These are phyloP conservation scores for Copsychus sechellarum DNA, from an alignment of 2,113 vertebrate species.

Conservation along the genomic window DNA sequence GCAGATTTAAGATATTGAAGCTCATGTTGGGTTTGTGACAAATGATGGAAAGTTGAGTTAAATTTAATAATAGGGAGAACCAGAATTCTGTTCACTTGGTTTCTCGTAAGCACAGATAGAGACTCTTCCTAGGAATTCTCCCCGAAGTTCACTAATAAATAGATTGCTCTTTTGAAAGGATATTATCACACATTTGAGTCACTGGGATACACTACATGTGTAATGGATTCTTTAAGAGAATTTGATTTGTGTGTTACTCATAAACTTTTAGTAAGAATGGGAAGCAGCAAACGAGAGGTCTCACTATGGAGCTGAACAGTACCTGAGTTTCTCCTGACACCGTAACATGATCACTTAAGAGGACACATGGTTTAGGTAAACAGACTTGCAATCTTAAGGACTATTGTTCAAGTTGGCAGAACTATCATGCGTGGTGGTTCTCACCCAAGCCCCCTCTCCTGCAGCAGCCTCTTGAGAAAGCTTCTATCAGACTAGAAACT, in stretches of 20 bases:
- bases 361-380: neutral
- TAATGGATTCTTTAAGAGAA: neutral
- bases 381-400: neutral
- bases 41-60: neutral
- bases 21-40: neutral
- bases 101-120: neutral
- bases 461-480: neutral
- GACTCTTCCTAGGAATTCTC: neutral
- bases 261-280: neutral
- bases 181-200: neutral
- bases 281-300: neutral
- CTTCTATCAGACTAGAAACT: neutral
- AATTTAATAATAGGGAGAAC: neutral
- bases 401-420: neutral
- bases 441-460: neutral
- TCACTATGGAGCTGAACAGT: neutral
- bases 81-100: neutral
- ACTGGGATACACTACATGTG: neutral
- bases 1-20: neutral
- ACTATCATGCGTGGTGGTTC: neutral
- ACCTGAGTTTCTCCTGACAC: neutral
- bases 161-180: neutral
- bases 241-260: neutral
- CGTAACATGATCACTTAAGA: neutral
- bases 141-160: neutral